These are phyloP conservation scores for Heliconius himera DNA, from an alignment of 1,140 invertebrate species.

Conservation along the genomic window DNA sequence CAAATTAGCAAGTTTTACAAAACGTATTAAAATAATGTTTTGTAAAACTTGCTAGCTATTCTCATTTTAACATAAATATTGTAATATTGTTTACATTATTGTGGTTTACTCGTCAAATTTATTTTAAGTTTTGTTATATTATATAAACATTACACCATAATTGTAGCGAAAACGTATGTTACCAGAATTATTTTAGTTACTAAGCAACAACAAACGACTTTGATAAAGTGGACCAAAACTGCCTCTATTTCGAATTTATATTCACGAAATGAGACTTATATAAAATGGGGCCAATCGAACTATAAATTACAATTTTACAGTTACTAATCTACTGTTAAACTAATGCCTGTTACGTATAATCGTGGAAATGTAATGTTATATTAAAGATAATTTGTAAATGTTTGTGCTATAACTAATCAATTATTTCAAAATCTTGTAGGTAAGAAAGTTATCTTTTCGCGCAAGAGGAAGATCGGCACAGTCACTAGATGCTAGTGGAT, in stretches of 20 bases:
- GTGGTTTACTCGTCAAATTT: neutral
- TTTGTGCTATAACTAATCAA: conserved; percentile 12
- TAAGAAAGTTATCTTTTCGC: conserved; percentile 75
- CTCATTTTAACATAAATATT: no score
- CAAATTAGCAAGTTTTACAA: neutral
- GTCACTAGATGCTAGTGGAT: conserved; percentile 67
- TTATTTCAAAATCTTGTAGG: conserved; percentile 49
- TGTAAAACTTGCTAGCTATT: no score
- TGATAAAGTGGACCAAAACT: conserved; percentile 72
- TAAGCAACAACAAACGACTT: conserved; percentile 53
- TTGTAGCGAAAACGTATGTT: neutral
- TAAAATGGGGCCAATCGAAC: conserved; percentile 65
- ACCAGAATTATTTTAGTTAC: conserved; percentile 40
- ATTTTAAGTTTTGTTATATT: neutral
- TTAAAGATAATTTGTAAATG: conserved; percentile 31
- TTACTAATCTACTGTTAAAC: conserved; percentile 51
- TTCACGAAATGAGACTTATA: conserved; percentile 51
- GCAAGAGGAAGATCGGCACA: conserved; percentile 75
- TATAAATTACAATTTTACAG: conserved; percentile 47
- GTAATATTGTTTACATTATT: neutral
- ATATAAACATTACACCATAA: neutral
- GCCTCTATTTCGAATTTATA: conserved; percentile 73
- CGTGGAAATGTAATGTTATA: conserved; percentile 71
- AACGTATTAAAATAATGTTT: neutral
- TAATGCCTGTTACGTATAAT: conserved; percentile 75